A percentile compares a stretch with the other conserved stretches of the same genome.
phyloP scores from a whole-genome alignment of 2,797 vertebrate species.

The Acanthornis magna region DNA sequence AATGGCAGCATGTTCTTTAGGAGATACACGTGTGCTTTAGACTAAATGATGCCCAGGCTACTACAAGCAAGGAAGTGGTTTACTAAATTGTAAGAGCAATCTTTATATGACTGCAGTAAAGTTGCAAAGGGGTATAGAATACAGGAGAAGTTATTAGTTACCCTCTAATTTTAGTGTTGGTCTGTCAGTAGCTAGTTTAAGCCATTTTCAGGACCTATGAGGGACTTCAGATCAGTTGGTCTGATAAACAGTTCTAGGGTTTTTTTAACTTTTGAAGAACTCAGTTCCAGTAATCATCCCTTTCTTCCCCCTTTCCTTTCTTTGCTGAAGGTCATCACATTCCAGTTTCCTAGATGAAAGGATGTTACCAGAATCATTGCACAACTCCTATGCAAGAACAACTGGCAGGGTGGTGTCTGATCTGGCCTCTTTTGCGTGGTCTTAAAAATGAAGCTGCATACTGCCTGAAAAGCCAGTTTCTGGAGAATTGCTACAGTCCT shows the following conservation, averaged over 20 bases:
- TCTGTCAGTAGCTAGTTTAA: slow-evolving; percentile 60
- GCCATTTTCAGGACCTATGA: slow-evolving; percentile 1
- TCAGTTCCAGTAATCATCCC: slow-evolving; percentile 10
- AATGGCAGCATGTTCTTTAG: not conserved
- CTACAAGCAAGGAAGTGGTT: not conserved
- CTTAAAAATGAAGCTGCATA: not conserved
- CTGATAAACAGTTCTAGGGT: slow-evolving; percentile 42
- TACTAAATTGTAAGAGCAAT: not conserved
- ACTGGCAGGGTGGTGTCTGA: slow-evolving; percentile 3
- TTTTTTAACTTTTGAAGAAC: slow-evolving; percentile 49
- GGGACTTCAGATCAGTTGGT: slow-evolving; percentile 37
- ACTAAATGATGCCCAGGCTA: not conserved
- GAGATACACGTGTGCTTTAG: not conserved
- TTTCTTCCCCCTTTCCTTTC: not conserved
- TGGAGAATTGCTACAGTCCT: not conserved
- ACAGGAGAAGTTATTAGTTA: not conserved
- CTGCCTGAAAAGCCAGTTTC: not conserved
- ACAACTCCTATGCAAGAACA: slow-evolving; percentile 2
- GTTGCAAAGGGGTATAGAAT: not conserved
- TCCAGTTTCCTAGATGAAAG: slow-evolving; percentile 48
- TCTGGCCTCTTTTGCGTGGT: not conserved
- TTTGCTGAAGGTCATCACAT: slow-evolving; percentile 42
- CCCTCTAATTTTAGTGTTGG: slow-evolving; percentile 1
- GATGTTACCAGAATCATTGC: slow-evolving; percentile 50
- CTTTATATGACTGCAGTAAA: not conserved